Percentiles rank a stretch among this genome's conserved stretches.
phyloP scores from a whole-genome alignment of 2,797 vertebrate genomes.

The Halcyon leucocephala region DNA sequence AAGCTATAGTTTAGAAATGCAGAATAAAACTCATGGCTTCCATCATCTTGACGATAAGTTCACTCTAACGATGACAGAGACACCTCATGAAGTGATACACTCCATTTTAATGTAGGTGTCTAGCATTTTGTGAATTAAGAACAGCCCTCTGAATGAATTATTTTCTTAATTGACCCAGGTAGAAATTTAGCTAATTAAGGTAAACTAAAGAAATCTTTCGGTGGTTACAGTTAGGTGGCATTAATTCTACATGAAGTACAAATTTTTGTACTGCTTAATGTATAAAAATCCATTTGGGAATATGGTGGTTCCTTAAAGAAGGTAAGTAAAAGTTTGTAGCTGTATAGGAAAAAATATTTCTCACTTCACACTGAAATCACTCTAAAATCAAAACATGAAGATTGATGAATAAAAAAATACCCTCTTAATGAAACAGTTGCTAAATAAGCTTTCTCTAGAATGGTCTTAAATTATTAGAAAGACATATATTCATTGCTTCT shows the following conservation, averaged over 20 bases:
- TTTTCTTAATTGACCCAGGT: background rate
- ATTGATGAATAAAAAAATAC: background rate
- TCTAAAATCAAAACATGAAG: background rate
- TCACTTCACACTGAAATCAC: background rate
- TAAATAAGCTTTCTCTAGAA: background rate
- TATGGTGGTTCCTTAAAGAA: background rate
- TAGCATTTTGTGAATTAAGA: background rate
- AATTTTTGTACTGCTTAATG: background rate
- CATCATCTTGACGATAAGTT: background rate
- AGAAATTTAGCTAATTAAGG: background rate
- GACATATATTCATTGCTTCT: background rate
- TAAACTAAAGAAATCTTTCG: background rate
- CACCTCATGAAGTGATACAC: background rate
- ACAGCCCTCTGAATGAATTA: background rate
- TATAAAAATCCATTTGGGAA: background rate
- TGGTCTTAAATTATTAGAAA: background rate
- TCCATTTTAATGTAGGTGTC: background rate
- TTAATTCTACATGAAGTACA: background rate
- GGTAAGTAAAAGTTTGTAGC: background rate
- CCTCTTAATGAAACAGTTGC: background rate
- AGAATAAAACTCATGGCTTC: background rate
- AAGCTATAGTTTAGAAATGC: background rate
- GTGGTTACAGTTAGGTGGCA: background rate
- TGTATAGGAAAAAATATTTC: background rate
- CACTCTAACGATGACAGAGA: background rate